Evolutionary conservation across 2,888 invertebrate genomes (phyloP).

Genomic region (Cyclophora albipunctata): DNA sequence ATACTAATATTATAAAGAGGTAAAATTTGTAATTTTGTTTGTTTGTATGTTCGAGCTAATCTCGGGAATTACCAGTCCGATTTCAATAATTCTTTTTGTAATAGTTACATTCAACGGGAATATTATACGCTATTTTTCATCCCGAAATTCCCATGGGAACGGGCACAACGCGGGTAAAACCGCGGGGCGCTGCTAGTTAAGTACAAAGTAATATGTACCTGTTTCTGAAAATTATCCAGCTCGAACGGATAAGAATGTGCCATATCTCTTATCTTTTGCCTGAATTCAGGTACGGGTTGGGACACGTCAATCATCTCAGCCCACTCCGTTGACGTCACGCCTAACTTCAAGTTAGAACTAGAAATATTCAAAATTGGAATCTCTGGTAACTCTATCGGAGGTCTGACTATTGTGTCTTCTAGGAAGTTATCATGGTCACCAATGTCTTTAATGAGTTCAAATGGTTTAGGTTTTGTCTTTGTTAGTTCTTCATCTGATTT

Average conservation of each 20-base stretch:
- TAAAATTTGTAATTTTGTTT: too few relatives aligned
- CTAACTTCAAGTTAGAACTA: conserved; percentile 53
- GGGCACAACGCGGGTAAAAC: too few relatives aligned
- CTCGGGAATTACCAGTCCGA: too few relatives aligned
- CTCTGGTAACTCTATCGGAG: conserved; percentile 55
- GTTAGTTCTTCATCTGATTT: conserved; percentile 49
- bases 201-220: conserved; percentile 64
- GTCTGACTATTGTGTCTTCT: conserved; percentile 51
- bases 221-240: conserved; percentile 97
- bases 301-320: conserved; percentile 90
- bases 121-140: too few relatives aligned
- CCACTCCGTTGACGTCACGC: conserved; percentile 82
- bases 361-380: conserved; percentile 82
- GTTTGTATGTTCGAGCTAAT: too few relatives aligned
- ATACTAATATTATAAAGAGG: too few relatives aligned
- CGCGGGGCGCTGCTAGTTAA: too few relatives aligned
- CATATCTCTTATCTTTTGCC: conserved; percentile 86
- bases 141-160: too few relatives aligned
- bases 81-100: too few relatives aligned
- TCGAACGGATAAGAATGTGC: conserved; percentile 93
- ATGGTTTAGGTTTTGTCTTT: conserved; percentile 29
- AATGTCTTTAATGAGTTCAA: conserved; percentile 29
- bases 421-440: conserved; percentile 54
- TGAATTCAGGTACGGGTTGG: conserved; percentile 86
- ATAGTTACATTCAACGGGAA: too few relatives aligned